These are phyloP conservation scores for Phalacrocorax pelagicus DNA, from an alignment of 2,113 vertebrate species.

Conservation along the genomic window DNA sequence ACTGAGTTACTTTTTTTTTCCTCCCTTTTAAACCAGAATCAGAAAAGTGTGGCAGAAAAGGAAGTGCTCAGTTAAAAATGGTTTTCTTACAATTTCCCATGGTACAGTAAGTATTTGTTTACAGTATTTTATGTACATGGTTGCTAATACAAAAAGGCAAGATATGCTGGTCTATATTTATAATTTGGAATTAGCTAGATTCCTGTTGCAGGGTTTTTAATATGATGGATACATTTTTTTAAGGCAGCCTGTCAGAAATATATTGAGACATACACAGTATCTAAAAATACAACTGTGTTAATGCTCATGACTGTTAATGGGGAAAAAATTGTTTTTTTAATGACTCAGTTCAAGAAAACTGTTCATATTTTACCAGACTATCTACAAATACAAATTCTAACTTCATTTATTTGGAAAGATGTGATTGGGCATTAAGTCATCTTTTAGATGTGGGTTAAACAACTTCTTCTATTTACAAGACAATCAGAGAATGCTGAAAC, in stretches of 20 bases:
- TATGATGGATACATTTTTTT: background rate
- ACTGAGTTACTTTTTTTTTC: background rate
- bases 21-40: constrained; percentile 74
- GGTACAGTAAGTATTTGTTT: constrained; percentile 88
- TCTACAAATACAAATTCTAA: background rate
- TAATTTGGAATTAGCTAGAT: constrained; percentile 16
- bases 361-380: background rate
- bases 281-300: background rate
- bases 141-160: constrained; percentile 52
- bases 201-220: background rate
- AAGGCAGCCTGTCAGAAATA: constrained; percentile 8
- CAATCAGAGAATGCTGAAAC: background rate
- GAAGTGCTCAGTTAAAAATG: constrained; percentile 91
- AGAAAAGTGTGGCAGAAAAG: constrained; percentile 98
- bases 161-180: constrained; percentile 48
- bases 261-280: background rate
- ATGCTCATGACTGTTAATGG: background rate
- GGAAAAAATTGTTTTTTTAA: background rate
- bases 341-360: background rate
- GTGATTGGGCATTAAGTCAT: background rate
- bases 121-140: constrained; percentile 46
- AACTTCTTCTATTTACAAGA: background rate
- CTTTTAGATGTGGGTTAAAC: background rate
- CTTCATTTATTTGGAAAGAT: background rate
- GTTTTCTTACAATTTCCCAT: constrained; percentile 93